A percentile compares a stretch with the other conserved stretches of the same genome.
Evolutionary conservation across 2,113 vertebrate genomes (phyloP).

Genomic region (Ancistrus triradiatus): DNA sequence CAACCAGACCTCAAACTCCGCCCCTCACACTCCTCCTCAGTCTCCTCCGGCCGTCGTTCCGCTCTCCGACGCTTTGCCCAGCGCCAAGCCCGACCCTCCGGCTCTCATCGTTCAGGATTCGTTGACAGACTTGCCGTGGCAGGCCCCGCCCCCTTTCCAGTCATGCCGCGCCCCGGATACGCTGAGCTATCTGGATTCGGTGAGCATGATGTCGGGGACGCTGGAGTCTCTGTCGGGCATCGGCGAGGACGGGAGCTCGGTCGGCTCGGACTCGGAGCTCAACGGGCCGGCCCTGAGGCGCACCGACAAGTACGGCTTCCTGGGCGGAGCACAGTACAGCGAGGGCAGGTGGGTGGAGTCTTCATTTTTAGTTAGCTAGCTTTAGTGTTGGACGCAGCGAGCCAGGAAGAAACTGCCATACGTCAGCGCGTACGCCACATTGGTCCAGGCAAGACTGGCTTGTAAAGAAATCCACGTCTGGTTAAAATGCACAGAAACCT

Average conservation of each 20-base stretch:
- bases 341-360: slow-evolving; percentile 70
- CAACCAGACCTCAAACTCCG: slow-evolving; percentile 49
- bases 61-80: slow-evolving; percentile 3
- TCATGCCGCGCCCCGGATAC: slow-evolving; percentile 72
- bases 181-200: slow-evolving; percentile 83
- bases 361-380: too few relatives aligned
- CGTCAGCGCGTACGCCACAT: too few relatives aligned
- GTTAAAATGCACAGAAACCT: too few relatives aligned
- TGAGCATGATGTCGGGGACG: slow-evolving; percentile 86
- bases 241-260: slow-evolving; percentile 81
- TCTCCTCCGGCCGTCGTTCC: slow-evolving; percentile 13
- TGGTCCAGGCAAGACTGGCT: too few relatives aligned
- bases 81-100: slow-evolving; percentile 49
- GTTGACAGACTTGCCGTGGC: slow-evolving; percentile 25
- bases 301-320: slow-evolving; percentile 88
- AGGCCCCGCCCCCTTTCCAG: slow-evolving; percentile 55
- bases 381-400: too few relatives aligned
- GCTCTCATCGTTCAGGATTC: slow-evolving; percentile 57
- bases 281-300: slow-evolving; percentile 74
- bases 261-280: slow-evolving; percentile 86
- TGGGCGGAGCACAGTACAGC: slow-evolving; percentile 81
- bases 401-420: too few relatives aligned
- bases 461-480: too few relatives aligned
- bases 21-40: slow-evolving; percentile 15
- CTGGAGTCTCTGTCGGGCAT: slow-evolving; percentile 78